Base-by-base conservation (phyloP, 2,113 vertebrate species). In the Myotis davidii region DNA sequence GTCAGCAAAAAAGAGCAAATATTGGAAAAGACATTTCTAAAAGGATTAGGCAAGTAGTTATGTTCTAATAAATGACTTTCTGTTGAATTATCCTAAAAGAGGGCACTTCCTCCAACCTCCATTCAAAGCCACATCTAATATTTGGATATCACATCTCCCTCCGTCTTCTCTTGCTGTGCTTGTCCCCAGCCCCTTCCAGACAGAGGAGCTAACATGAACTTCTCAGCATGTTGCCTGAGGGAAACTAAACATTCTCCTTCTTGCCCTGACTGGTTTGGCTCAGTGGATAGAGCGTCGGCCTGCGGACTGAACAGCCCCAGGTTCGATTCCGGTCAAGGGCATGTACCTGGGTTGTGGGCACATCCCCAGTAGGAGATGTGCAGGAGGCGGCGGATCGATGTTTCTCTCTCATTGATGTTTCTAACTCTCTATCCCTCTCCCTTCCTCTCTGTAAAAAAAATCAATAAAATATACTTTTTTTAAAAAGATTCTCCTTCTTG, bases 11-110 rank as follows among this genome's bases (percentile, higher is more conserved):
- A 99, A 97, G 99, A 99, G 56, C 99, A 99, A 98, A 99, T 99
- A 96, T 95, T 98, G 88, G 99, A 99, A 97, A 99, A 99, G 98
- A 99, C 99, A 98, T 99, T 99, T 96, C 98, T 99, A 27, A 99
- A 99, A 97, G 98, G 98, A 56, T 94, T 99, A 97, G 98, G 98
- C 97, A 98, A 98, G 98, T 98, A 96, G 6, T 94, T 90, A n/a
- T 1, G 0, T n/a, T 93, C 92, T 81, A 85, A 74, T 34, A 27
- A 18, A 39, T 39, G 54, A 23, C 70, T 76, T 93, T 85, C 64
- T 6, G 72, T 70, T 72, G 21, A 6, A 42, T 34, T 88, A 81
- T 72, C 56, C 21, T 97, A 42, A 78, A 56, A 54, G 67, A 7
- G 17, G 76, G 5, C 6, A 21, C 16, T 88, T 91, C 65, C 74